These are phyloP conservation scores for Neostethus bicornis DNA, from an alignment of 2,797 vertebrate species.

Conservation along the genomic window DNA sequence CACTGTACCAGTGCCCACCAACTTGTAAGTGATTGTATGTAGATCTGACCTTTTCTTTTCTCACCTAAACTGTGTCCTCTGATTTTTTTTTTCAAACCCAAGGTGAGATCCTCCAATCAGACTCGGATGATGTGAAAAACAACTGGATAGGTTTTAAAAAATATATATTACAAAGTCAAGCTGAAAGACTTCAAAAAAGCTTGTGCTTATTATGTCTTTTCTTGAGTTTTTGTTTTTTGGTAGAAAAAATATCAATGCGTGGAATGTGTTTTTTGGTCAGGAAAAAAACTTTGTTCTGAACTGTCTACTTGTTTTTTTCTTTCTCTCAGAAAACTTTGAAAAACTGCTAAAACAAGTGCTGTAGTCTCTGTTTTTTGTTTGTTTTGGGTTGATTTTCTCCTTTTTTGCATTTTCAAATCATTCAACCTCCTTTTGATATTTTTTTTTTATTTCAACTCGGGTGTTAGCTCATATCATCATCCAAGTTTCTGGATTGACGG, in stretches of 20 bases:
- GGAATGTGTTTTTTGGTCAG: slow-evolving; percentile 92
- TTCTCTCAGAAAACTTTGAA: slow-evolving; percentile 79
- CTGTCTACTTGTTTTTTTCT: slow-evolving; percentile 79
- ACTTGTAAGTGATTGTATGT: slow-evolving; percentile 93
- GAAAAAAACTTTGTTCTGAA: slow-evolving; percentile 83
- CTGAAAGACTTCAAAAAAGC: slow-evolving; percentile 72
- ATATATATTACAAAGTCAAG: slow-evolving; percentile 66
- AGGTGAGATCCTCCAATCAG: slow-evolving; percentile 83
- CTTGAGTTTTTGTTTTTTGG: slow-evolving; percentile 84
- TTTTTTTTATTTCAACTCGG: slow-evolving; percentile 61
- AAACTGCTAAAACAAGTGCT: slow-evolving; percentile 87
- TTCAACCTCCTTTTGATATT: slow-evolving; percentile 78
- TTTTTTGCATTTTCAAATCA: slow-evolving; percentile 80
- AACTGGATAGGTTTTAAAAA: slow-evolving; percentile 34
- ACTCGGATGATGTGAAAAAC: slow-evolving; percentile 73
- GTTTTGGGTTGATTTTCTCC: no score
- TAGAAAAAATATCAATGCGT: slow-evolving; percentile 87
- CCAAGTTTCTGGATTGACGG: slow-evolving; percentile 49
- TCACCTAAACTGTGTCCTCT: slow-evolving; percentile 89
- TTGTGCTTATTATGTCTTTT: slow-evolving; percentile 89
- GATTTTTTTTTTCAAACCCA: slow-evolving; percentile 82
- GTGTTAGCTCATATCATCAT: slow-evolving; percentile 51
- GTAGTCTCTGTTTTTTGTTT: slow-evolving; percentile 87
- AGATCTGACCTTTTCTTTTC: slow-evolving; percentile 81
- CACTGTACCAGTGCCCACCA: slow-evolving; percentile 96